Conservation (phyloP, 2,797 vertebrate genomes). For the Erpetoichthys calabaricus region DNA sequence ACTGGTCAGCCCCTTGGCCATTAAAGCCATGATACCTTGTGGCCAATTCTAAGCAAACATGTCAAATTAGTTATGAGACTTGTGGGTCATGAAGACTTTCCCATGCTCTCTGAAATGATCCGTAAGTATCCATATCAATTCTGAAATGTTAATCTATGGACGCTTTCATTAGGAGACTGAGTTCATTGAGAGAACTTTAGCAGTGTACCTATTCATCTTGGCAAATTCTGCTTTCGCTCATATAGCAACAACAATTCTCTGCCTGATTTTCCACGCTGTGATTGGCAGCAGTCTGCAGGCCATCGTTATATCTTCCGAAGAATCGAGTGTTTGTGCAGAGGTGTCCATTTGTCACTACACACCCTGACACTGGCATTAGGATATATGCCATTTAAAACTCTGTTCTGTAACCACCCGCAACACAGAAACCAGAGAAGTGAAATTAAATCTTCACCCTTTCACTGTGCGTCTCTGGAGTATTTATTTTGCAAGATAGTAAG, state of each 20-base stretch:
- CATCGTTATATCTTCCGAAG: conserved; percentile 12
- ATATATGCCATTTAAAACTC: conserved; percentile 39
- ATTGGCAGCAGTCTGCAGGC: neutral
- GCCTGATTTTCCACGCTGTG: neutral
- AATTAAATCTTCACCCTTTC: conserved; percentile 35
- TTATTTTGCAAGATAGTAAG: conserved; percentile 37
- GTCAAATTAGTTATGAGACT: too few relatives aligned
- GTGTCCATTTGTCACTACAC: conserved; percentile 48
- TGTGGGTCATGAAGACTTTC: neutral
- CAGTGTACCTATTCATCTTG: too few relatives aligned
- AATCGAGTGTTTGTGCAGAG: conserved; percentile 58
- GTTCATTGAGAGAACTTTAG: too few relatives aligned
- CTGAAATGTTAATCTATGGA: neutral
- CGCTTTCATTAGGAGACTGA: neutral
- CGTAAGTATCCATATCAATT: neutral
- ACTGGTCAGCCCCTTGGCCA: too few relatives aligned
- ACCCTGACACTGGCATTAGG: conserved; percentile 39
- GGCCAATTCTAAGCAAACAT: too few relatives aligned
- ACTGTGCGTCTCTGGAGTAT: conserved; percentile 32
- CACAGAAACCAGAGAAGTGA: conserved; percentile 37
- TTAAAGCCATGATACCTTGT: too few relatives aligned
- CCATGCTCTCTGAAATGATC: neutral
- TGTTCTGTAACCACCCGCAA: conserved; percentile 41
- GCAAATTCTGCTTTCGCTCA: neutral
- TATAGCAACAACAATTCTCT: neutral